These are phyloP conservation scores for Mormyrus proboscirostris DNA, from an alignment of 2,797 vertebrate genomes.

Conservation along the genomic window DNA sequence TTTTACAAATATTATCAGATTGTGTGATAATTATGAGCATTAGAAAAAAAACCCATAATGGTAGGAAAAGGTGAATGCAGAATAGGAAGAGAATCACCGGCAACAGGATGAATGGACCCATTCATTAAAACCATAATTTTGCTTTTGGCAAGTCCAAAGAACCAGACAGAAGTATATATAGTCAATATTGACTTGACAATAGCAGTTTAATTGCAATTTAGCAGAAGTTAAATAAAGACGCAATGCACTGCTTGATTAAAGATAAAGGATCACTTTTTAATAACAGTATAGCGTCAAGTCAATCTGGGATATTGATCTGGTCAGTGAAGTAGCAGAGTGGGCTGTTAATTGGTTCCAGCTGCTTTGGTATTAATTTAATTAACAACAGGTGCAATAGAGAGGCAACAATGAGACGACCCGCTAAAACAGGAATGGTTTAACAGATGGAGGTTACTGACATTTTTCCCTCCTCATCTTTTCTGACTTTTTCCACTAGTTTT, in stretches of 20 bases:
- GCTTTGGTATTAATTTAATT: no score
- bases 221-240: background rate
- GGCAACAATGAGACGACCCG: no score
- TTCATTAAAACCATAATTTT: background rate
- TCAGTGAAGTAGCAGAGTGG: no score
- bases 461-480: no score
- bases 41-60: background rate
- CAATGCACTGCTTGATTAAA: background rate
- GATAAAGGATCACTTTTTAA: no score
- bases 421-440: no score
- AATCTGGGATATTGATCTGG: no score
- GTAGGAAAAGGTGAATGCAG: background rate
- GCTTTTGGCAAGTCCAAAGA: background rate
- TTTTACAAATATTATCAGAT: background rate
- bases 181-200: background rate
- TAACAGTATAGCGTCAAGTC: no score
- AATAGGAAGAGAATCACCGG: background rate
- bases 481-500: no score
- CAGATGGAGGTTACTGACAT: no score
- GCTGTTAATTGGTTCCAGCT: no score
- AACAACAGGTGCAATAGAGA: no score
- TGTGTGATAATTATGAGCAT: background rate
- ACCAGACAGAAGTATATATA: background rate
- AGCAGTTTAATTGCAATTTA: background rate
- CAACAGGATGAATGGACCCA: background rate